Conservation (phyloP, 2,888 invertebrate species). For the Philopedon plagiatum region DNA sequence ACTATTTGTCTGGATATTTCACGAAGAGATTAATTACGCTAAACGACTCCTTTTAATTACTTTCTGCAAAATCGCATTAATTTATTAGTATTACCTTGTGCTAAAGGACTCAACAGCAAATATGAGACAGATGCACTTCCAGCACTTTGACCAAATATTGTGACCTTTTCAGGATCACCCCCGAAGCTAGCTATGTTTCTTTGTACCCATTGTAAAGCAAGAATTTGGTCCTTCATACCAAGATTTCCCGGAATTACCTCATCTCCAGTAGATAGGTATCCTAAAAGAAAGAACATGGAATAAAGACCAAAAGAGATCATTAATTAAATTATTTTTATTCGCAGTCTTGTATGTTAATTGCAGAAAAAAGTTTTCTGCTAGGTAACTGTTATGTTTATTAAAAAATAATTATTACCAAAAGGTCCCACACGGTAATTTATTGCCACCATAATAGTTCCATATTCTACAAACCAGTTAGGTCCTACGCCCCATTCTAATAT, state of each 20-base stretch:
- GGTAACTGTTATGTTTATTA: too few relatives aligned
- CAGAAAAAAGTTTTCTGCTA: too few relatives aligned
- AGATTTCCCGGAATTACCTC: conserved; percentile 60
- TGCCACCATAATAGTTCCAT: conserved; percentile 77
- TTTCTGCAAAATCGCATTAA: not conserved
- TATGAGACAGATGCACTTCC: conserved; percentile 62
- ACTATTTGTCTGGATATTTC: too few relatives aligned
- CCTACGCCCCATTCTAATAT: conserved; percentile 57
- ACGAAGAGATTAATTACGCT: too few relatives aligned
- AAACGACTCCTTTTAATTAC: too few relatives aligned
- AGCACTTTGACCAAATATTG: conserved; percentile 62
- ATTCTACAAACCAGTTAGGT: conserved; percentile 71
- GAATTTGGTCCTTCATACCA: conserved; percentile 61
- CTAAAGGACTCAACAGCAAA: conserved; percentile 51
- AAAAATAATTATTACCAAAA: conserved; percentile 69
- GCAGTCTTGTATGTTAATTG: too few relatives aligned
- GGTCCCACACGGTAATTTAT: conserved; percentile 81
- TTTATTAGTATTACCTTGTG: conserved; percentile 38
- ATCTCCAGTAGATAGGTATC: conserved; percentile 61
- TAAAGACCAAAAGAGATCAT: too few relatives aligned
- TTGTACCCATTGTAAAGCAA: conserved; percentile 60
- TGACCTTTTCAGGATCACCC: conserved; percentile 60
- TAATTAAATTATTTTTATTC: too few relatives aligned
- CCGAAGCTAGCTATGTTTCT: conserved; percentile 60
- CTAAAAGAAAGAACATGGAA: conserved; percentile 67